These are phyloP conservation scores for Clarias magur DNA, from an alignment of 2,113 vertebrate genomes.

Conservation along the genomic window DNA sequence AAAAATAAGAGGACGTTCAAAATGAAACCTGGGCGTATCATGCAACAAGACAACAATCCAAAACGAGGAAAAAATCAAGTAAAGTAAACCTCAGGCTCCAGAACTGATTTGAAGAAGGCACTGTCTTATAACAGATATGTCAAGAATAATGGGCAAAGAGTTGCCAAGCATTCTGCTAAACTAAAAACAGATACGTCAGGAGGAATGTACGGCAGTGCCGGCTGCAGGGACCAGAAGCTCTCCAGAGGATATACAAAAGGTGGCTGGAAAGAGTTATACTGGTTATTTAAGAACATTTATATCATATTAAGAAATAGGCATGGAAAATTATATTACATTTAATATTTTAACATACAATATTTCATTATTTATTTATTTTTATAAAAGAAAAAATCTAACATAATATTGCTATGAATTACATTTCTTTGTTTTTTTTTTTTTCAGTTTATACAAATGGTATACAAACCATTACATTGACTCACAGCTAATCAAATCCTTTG, in stretches of 20 bases:
- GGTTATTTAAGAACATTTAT: background rate
- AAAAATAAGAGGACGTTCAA: background rate
- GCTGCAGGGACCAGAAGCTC: background rate
- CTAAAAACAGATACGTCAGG: background rate
- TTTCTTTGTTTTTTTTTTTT: background rate
- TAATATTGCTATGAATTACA: background rate
- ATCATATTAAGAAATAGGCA: background rate
- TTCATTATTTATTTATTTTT: background rate
- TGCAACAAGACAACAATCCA: background rate
- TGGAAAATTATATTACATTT: background rate
- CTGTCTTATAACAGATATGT: background rate
- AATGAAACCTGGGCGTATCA: background rate
- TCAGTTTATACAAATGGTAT: background rate
- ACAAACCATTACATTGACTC: background rate
- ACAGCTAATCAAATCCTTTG: background rate
- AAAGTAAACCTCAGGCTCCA: background rate
- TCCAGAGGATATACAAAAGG: background rate
- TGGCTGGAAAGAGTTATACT: background rate
- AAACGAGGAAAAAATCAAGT: background rate
- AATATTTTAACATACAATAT: background rate
- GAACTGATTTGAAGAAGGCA: background rate
- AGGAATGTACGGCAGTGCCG: background rate
- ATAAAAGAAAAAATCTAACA: no score
- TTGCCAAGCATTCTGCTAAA: conserved; percentile 7
- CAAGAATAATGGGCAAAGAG: conserved; percentile 4